These are phyloP conservation scores for Galbula dea DNA, from an alignment of 2,113 vertebrate species.

Conservation along the genomic window DNA sequence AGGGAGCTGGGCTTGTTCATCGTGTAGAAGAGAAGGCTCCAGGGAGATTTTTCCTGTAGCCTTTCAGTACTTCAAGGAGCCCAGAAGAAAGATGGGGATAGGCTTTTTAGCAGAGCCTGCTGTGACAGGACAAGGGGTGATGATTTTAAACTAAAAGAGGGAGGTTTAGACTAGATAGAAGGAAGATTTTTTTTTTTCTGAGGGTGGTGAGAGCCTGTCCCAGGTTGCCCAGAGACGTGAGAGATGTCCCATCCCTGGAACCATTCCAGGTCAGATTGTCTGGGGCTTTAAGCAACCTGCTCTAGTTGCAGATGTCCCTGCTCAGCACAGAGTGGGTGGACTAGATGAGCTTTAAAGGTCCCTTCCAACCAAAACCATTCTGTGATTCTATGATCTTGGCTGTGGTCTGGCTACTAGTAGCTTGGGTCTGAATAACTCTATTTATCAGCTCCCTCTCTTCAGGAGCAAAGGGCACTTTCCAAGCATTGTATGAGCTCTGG, in stretches of 20 bases:
- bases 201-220: background rate
- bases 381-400: background rate
- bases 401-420: background rate
- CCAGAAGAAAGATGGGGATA: background rate
- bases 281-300: background rate
- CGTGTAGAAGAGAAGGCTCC: background rate
- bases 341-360: background rate
- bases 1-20: background rate
- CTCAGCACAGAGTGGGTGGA: background rate
- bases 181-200: background rate
- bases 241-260: background rate
- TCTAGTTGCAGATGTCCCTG: background rate
- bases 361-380: background rate
- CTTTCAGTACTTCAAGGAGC: background rate
- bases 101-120: background rate
- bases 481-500: background rate
- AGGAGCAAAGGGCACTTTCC: background rate
- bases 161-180: background rate
- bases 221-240: background rate
- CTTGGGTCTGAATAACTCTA: no score
- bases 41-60: background rate
- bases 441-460: background rate
- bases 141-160: background rate
- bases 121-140: background rate
- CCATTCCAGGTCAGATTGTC: background rate